Evolutionary conservation across 2,888 invertebrate species (phyloP), one percentile per base, ranked within the genome.

Genomic region (Ormyrus rosae): DNA sequence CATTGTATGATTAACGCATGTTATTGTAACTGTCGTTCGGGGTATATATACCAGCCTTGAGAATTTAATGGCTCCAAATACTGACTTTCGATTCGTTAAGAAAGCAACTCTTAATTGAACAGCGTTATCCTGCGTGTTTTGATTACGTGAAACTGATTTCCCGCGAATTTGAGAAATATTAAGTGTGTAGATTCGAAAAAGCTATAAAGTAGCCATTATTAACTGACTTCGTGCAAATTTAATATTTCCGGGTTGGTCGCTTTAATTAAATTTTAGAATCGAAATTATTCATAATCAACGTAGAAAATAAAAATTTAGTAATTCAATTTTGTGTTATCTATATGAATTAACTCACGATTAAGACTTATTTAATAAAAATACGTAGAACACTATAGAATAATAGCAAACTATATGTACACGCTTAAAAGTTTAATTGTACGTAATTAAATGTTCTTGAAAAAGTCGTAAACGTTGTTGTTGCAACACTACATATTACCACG

Each of bases 1-100:
- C 67, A 78, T 58, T 78, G 65, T 75, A 48, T 51, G 71, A 71
- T 74, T 71, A 69, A 74, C 10, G 70, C 58, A 63, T 46, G 70
- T 61, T 81, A 73, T 53, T 63, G 51, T 55, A 50, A 73, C 58
- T 77, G 68, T 75, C 80, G 60, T 81, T 69, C 50, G 34, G 34
- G 34, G 34, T 34, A 74, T 65, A 74, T 65, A 55, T 67, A 69
- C n/a, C 71, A 78, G 78, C 75, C 81, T 81, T 81, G 78, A 63
- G 67, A 78, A 75, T 81, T 78, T 81, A 78, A 81, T 75, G 71
- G 67, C 48, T 50, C 63, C 61, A 75, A 78, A 81, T 78, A 70
- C 63, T 78, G 69, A 78, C 78, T 81, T 81, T 81, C 78, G 68
- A 75, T 78, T 81, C 78, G 75, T 78, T 81, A 75, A 78, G 70